Evolutionary conservation across 2,888 invertebrate species (phyloP).

Genomic region (Trichogramma evanescens): DNA sequence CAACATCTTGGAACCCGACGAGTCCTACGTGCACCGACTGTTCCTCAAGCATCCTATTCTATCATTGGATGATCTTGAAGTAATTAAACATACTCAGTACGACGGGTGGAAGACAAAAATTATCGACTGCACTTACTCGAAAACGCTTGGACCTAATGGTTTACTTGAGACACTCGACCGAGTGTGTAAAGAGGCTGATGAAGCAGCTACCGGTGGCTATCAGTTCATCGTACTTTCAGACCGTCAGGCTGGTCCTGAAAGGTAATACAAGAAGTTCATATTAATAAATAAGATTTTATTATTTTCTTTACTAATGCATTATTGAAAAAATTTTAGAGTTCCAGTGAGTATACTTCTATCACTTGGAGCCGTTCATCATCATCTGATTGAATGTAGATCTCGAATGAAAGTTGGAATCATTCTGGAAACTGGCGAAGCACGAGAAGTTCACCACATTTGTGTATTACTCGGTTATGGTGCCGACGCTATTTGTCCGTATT

Average conservation of each 20-base stretch:
- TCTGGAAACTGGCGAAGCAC: conserved; percentile 92
- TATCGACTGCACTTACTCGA: conserved; percentile 84
- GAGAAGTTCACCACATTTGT: conserved; percentile 94
- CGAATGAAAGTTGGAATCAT: conserved; percentile 94
- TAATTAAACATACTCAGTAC: conserved; percentile 74
- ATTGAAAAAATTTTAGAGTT: conserved; percentile 47
- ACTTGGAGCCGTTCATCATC: conserved; percentile 90
- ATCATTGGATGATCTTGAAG: conserved; percentile 82
- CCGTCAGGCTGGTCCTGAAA: conserved; percentile 56
- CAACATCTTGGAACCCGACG: conserved; percentile 85
- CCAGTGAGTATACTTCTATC: conserved; percentile 79
- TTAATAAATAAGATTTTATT: neutral
- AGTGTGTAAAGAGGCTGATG: conserved; percentile 73
- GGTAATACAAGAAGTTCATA: conserved; percentile 25
- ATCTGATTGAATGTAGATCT: conserved; percentile 86
- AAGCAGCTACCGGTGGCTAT: conserved; percentile 70
- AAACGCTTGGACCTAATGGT: conserved; percentile 66
- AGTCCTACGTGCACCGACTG: conserved; percentile 80
- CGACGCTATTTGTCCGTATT: conserved; percentile 94
- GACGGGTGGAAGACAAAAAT: conserved; percentile 84
- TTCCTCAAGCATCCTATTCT: conserved; percentile 92
- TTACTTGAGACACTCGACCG: conserved; percentile 72
- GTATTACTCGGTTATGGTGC: conserved; percentile 94
- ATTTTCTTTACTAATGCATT: neutral
- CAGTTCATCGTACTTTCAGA: conserved; percentile 86